Percentiles rank a stretch among this genome's conserved stretches.
phyloP scores from a whole-genome alignment of 2,797 vertebrate genomes.

The Glossophaga mutica region DNA sequence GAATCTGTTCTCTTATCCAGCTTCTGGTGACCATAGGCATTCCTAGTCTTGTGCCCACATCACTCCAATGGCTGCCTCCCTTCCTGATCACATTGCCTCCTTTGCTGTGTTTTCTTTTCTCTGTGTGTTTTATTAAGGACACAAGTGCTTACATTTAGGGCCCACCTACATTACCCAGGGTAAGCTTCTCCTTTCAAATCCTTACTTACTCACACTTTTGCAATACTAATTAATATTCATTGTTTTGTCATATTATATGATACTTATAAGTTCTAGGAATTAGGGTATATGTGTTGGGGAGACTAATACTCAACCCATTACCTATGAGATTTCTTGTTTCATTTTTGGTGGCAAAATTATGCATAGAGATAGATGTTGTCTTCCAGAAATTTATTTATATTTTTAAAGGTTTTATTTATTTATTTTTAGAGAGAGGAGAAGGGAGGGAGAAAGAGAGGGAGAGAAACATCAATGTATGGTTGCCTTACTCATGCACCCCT shows the following conservation, averaged over 20 bases:
- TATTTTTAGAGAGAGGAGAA: too few species aligned
- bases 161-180: background rate
- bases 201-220: background rate
- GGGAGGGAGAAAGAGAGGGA: too few species aligned
- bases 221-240: background rate
- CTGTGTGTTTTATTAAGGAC: background rate
- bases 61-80: rapidly evolving
- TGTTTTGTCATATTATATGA: background rate
- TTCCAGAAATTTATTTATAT: background rate
- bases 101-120: background rate
- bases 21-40: background rate
- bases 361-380: background rate
- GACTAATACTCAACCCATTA: background rate
- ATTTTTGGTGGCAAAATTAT: background rate
- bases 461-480: too few species aligned
- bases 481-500: too few species aligned
- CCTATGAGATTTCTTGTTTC: background rate
- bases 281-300: background rate
- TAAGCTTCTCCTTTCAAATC: background rate
- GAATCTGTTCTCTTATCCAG: background rate
- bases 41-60: background rate
- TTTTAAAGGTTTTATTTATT: too few species aligned
- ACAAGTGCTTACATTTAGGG: background rate
- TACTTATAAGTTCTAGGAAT: background rate
- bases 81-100: background rate